Conservation (phyloP, 1,140 invertebrate genomes). For the Listronotus bonariensis region DNA sequence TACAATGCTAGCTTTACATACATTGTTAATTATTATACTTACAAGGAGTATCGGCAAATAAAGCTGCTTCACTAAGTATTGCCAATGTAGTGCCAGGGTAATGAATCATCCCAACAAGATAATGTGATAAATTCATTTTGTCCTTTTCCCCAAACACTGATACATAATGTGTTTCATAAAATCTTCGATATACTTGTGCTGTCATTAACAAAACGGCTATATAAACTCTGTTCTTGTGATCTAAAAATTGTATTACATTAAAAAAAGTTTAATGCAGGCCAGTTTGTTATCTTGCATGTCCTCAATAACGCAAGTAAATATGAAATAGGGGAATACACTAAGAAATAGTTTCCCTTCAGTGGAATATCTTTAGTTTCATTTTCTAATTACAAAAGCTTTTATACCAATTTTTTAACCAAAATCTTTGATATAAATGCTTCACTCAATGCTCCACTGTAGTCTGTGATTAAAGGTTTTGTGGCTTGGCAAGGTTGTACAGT, state of each 20-base stretch:
- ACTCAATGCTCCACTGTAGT: no score
- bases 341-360: no score
- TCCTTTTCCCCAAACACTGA: conserved; percentile 77
- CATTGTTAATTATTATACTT: no score
- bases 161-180: conserved; percentile 77
- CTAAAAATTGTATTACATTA: conserved; percentile 60
- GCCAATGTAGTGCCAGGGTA: conserved; percentile 72
- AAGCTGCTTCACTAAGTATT: conserved; percentile 72
- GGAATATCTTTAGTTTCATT: no score
- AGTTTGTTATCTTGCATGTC: not conserved
- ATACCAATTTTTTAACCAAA: no score
- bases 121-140: conserved; percentile 80
- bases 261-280: no score
- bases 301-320: not conserved
- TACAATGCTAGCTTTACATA: no score
- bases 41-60: conserved; percentile 62
- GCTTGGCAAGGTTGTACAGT: no score
- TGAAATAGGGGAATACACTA: no score
- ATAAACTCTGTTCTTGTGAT: conserved; percentile 60
- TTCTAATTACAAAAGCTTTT: no score
- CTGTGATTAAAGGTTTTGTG: no score
- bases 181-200: conserved; percentile 72
- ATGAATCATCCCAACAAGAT: conserved; percentile 73
- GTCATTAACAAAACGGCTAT: conserved; percentile 65
- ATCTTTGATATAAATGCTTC: no score